Conservation (phyloP, 2,888 invertebrate genomes). For the Cerastoderma edule region DNA sequence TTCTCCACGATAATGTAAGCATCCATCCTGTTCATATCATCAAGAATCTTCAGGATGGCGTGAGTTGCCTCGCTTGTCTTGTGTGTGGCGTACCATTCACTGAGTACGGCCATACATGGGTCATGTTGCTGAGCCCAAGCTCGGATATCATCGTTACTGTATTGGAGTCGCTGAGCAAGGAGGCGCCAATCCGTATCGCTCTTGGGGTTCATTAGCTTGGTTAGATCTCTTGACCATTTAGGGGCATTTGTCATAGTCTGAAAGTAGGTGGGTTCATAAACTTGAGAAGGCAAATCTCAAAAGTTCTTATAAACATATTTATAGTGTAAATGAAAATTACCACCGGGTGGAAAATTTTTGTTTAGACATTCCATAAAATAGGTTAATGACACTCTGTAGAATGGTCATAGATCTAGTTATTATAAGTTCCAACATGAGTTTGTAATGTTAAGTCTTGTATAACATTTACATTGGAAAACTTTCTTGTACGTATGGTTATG, state of each 20-base stretch:
- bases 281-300: too few species aligned
- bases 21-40: conserved; percentile 80
- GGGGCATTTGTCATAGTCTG: conserved; percentile 82
- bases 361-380: too few species aligned
- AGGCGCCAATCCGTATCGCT: conserved; percentile 81
- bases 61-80: conserved; percentile 78
- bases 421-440: too few species aligned
- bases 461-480: too few species aligned
- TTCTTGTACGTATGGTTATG: too few species aligned
- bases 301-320: too few species aligned
- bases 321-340: too few species aligned
- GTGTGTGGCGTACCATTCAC: conserved; percentile 82
- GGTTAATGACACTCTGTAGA: too few species aligned
- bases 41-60: conserved; percentile 76
- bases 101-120: conserved; percentile 81
- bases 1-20: conserved; percentile 79
- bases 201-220: conserved; percentile 77
- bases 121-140: conserved; percentile 80
- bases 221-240: conserved; percentile 79
- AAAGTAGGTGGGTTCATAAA: too few species aligned
- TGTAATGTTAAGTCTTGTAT: too few species aligned
- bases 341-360: too few species aligned
- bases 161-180: conserved; percentile 79
- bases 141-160: conserved; percentile 79
- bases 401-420: too few species aligned